phyloP scores from a whole-genome alignment of 2,888 invertebrate genomes.

The Drosophila subsilvestris region DNA sequence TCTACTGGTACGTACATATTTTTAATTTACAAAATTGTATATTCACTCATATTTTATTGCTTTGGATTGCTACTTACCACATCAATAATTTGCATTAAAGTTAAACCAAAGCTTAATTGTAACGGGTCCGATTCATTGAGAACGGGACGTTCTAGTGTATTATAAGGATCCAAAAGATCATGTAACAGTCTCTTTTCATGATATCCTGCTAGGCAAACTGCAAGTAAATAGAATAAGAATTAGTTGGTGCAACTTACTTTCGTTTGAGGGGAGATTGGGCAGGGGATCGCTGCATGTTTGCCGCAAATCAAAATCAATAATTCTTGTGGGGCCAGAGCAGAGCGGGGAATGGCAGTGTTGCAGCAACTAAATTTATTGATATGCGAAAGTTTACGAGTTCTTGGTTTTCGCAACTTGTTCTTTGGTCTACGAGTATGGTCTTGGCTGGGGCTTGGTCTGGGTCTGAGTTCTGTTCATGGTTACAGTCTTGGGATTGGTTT shows the following conservation, averaged over 20 bases:
- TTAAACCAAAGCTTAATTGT: slow-evolving; percentile 97
- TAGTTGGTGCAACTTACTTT: slow-evolving; percentile 23
- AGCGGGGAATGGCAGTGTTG: slow-evolving; percentile 15
- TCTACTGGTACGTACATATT: too few species aligned
- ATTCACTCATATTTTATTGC: too few species aligned
- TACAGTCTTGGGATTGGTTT: neutral
- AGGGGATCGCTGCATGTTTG: slow-evolving; percentile 57
- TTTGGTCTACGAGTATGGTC: slow-evolving; percentile 8
- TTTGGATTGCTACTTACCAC: slow-evolving; percentile 89
- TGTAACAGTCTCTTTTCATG: slow-evolving; percentile 96
- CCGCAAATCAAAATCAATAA: slow-evolving; percentile 80
- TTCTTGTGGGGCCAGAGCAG: slow-evolving; percentile 48
- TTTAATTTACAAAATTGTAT: neutral
- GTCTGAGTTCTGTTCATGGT: slow-evolving; percentile 24
- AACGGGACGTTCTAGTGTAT: slow-evolving; percentile 96
- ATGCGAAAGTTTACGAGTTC: slow-evolving; percentile 76
- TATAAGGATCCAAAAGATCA: slow-evolving; percentile 96
- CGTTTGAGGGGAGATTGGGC: neutral
- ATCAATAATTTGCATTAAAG: slow-evolving; percentile 98
- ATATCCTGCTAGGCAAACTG: slow-evolving; percentile 89
- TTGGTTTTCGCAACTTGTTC: slow-evolving; percentile 58
- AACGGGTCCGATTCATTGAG: slow-evolving; percentile 98
- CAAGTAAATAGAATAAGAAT: slow-evolving; percentile 62
- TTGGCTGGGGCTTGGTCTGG: slow-evolving; percentile 45
- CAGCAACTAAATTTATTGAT: slow-evolving; percentile 71